These are phyloP conservation scores for Prenolepis imparis DNA, from an alignment of 2,888 invertebrate genomes.

Conservation along the genomic window DNA sequence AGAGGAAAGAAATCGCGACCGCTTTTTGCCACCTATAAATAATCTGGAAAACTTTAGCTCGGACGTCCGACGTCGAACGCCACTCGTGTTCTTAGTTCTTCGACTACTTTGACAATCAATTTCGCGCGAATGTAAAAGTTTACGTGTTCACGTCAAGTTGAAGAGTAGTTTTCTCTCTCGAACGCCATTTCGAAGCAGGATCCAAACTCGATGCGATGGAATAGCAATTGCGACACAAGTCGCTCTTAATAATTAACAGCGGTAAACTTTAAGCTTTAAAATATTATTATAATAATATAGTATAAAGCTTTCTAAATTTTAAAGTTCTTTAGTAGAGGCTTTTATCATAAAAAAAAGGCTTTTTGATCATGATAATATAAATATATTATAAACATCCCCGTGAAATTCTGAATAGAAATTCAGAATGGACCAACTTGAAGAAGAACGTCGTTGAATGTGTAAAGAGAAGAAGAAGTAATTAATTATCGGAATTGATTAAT, in stretches of 20 bases:
- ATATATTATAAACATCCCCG: neutral
- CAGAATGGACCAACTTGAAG: neutral
- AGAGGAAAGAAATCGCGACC: neutral
- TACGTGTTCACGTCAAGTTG: neutral
- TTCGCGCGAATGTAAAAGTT: constrained; percentile 2
- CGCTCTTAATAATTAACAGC: neutral
- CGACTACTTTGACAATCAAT: neutral
- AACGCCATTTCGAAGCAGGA: neutral
- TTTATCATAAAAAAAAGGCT: no score
- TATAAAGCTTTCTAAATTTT: neutral
- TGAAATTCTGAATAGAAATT: no score
- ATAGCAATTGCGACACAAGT: neutral
- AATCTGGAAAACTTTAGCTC: neutral
- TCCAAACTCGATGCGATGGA: neutral
- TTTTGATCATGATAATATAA: neutral
- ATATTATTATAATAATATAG: neutral
- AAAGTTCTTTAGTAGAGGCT: no score
- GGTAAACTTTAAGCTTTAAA: neutral
- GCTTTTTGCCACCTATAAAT: neutral
- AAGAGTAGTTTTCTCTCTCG: neutral
- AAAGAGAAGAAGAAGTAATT: neutral
- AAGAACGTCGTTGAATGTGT: neutral
- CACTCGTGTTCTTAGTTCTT: neutral
- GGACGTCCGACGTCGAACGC: neutral
- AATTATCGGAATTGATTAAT: neutral